A percentile compares a stretch with the other conserved stretches of the same genome.
These are phyloP conservation scores for Metacarcinus magister DNA, from an alignment of 2,888 invertebrate species.

Conservation along the genomic window DNA sequence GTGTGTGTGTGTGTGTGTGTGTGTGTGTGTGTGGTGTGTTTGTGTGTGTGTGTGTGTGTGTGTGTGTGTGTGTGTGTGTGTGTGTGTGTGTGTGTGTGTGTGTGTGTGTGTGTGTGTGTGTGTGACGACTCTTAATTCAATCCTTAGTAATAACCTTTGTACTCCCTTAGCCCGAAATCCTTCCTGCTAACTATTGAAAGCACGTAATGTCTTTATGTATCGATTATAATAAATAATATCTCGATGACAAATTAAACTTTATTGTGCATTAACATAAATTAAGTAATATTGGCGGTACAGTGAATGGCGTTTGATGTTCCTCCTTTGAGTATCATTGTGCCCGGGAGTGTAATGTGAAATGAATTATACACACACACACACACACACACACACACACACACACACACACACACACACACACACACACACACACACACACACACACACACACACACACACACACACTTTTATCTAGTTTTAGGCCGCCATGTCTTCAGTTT, in stretches of 20 bases:
- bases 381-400: conserved; percentile 30
- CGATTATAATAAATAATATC: not conserved
- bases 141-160: not conserved
- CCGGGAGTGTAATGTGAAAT: conserved; percentile 1
- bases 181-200: not conserved
- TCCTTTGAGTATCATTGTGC: conserved; percentile 12
- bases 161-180: not conserved
- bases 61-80: not conserved
- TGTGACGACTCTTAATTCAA: not conserved
- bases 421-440: not conserved
- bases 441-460: conserved; percentile 38
- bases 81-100: not conserved
- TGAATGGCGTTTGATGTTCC: conserved; percentile 29
- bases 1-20: too few relatives aligned
- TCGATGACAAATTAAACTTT: conserved; percentile 7
- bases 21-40: too few relatives aligned
- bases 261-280: conserved; percentile 41
- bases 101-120: not conserved
- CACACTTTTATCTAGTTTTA: not conserved
- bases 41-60: not conserved
- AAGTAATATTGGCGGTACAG: conserved; percentile 19
- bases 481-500: not conserved
- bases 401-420: conserved; percentile 32
- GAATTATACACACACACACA: conserved; percentile 12
- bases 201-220: not conserved